Percentiles rank a stretch among this genome's conserved stretches.
Evolutionary conservation across 2,797 vertebrate genomes (phyloP).

Genomic region (Tapirus indicus): DNA sequence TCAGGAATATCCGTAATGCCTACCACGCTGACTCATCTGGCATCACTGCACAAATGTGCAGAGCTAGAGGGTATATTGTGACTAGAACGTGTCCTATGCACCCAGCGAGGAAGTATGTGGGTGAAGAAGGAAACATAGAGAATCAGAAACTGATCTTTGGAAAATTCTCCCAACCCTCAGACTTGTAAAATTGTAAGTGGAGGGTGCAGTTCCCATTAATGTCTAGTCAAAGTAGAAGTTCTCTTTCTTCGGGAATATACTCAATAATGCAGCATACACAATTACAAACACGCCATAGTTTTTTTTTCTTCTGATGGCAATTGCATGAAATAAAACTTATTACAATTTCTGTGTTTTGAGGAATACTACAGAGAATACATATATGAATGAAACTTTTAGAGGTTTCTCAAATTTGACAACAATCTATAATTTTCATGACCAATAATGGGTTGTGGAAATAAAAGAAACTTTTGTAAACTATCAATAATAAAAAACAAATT

Average conservation of each 20-base stretch:
- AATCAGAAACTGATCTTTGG: neutral
- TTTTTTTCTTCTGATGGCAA: neutral
- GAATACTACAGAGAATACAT: neutral
- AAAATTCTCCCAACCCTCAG: conserved; percentile 28
- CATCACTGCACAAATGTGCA: neutral
- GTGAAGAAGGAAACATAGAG: neutral
- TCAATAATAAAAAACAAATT: conserved; percentile 16
- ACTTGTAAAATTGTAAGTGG: neutral
- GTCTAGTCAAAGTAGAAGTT: neutral
- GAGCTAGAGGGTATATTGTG: neutral
- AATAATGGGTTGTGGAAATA: neutral
- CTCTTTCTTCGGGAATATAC: neutral
- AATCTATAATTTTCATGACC: neutral
- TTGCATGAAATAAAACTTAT: neutral
- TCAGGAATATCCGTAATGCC: neutral
- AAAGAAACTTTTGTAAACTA: conserved; percentile 28
- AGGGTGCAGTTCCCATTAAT: neutral
- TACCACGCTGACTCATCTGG: neutral
- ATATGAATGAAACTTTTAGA: conserved; percentile 6
- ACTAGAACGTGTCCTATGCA: neutral
- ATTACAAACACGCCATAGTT: neutral
- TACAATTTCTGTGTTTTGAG: neutral
- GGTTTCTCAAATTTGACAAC: neutral
- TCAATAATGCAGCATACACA: neutral
- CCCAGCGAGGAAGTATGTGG: neutral